Base-by-base conservation (phyloP, 2,888 invertebrate species). In the Ormyrus nitidulus region DNA sequence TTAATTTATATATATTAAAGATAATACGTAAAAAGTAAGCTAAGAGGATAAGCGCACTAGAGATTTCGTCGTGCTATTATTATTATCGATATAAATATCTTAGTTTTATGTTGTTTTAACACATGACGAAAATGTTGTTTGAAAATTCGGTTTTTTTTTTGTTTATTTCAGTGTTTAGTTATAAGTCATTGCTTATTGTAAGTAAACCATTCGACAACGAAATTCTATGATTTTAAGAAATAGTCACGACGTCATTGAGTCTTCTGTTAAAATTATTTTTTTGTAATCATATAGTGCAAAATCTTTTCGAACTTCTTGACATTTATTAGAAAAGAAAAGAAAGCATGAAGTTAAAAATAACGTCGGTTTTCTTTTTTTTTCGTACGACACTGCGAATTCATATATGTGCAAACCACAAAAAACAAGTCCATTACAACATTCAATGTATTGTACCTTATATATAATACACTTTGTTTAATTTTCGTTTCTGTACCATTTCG, bases 1-100 rank as follows among this genome's bases (percentile, higher is more conserved):
- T 71, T 76, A 80, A 76, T 76, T 76, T 56, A 76, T 34, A 34
- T 34, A 34, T 76, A 59, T 75, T 76, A 56, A 64, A 77, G 19
- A 53, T 76, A 74, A 74, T 64, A 80, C 66, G 13, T 76, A 75
- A 70, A 48, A 79, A 69, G 6, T 69, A 65, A 54, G n/a, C 13
- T 66, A 72, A 65, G 10, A 70, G 44, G 46, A 56, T 34, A 62
- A 51, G 56, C 7, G 19, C 19, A 13, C 49, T 70, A 53, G 49
- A 54, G 58, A 46, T 77, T 70, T 56, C 64, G 62, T 69, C 62
- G 54, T 72, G 19, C 44, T 70, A 54, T 49, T 48, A 59, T 71
- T 66, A 59, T 71, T 66, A 59, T 70, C 54, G 9, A 61, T 13
- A 34, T 34, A 48, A 62, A 56, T 79, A 10, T 53, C 10, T 34